A percentile compares a stretch with the other conserved stretches of the same genome.
Conservation (phyloP, 1,140 invertebrate species). For the Onthophagus taurus region DNA sequence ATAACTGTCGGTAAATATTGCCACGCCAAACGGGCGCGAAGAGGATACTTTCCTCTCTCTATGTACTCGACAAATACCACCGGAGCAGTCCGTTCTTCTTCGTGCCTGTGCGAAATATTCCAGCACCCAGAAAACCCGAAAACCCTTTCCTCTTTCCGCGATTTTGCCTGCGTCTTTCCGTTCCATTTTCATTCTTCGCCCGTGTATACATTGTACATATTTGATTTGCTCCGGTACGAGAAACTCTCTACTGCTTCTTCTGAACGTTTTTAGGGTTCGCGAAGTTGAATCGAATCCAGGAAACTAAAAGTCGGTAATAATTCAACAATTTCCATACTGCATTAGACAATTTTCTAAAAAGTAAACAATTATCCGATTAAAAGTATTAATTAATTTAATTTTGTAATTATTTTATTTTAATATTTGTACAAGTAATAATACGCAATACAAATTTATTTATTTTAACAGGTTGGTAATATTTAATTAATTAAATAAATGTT, state of each 20-base stretch:
- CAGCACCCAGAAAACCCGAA: background rate
- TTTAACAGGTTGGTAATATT: too few species aligned
- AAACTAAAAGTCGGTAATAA: too few species aligned
- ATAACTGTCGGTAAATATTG: slow-evolving; percentile 40
- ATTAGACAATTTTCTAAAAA: background rate
- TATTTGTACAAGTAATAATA: too few species aligned
- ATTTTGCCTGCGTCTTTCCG: too few species aligned
- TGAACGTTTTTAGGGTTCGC: background rate
- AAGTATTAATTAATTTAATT: background rate
- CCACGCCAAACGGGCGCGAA: slow-evolving; percentile 34
- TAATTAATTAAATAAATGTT: too few species aligned
- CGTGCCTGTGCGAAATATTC: slow-evolving; percentile 28
- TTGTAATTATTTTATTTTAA: background rate
- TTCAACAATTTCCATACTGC: too few species aligned
- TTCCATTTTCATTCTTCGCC: too few species aligned
- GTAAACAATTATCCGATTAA: background rate
- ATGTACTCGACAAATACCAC: slow-evolving; percentile 35
- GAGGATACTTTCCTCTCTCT: slow-evolving; percentile 37
- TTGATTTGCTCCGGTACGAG: slow-evolving; percentile 14
- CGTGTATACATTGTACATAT: slow-evolving; percentile 33
- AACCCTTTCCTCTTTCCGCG: too few species aligned
- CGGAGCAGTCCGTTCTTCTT: slow-evolving; percentile 31
- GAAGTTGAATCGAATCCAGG: too few species aligned
- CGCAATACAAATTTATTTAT: too few species aligned
- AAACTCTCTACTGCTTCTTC: background rate